Base-by-base conservation (phyloP, 2,113 vertebrate genomes). In the Ageneiosus marmoratus region DNA sequence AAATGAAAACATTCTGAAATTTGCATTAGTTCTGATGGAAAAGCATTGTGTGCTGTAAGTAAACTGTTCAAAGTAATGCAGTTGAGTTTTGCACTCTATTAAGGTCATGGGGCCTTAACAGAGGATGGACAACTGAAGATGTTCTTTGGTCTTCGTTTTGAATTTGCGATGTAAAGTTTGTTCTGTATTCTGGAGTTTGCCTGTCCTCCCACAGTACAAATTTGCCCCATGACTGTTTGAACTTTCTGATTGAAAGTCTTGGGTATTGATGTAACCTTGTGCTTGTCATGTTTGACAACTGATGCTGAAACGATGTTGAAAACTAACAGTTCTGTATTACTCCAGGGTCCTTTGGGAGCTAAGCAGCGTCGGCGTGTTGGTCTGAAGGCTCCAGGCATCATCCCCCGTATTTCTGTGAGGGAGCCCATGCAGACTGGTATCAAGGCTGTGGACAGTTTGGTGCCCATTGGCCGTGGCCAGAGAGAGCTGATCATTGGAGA, bases 371-470 rank as follows among this genome's bases (percentile, higher is more conserved):
- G 98, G 79, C 95, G 98, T 91, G 98, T 99, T 88, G 98, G 98
- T 58, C 93, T 99, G 72, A 99, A 99, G 91, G 98, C 98, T 46
- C 98, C 98, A 81, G 98, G 98, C 67, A 99, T 99, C 92, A 99
- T 99, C 90, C 98, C 98, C 56, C 95, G 98, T 85, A 99, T 99
- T 89, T 99, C 98, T 84, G 98, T 99, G 92, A 94, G 97, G 81
- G 98, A 99, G 83, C 98, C 98, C 60, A 99, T 99, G 98, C 98
- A 99, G 92, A 99, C 97, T 44, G 98, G 98, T 41, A 99, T 99
- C 91, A 99, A 99, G 92, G 98, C 98, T 83, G 98, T 99, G 78
- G 98, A 99, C 92, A 99, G 98, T 85, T 92, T 99, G 92, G 98
- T 99, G 90, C 98, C 98, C 1, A 99, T 99, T 87, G 98, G 98